Evolutionary conservation across 1,140 invertebrate genomes (phyloP).

Genomic region (Planococcus citri): DNA sequence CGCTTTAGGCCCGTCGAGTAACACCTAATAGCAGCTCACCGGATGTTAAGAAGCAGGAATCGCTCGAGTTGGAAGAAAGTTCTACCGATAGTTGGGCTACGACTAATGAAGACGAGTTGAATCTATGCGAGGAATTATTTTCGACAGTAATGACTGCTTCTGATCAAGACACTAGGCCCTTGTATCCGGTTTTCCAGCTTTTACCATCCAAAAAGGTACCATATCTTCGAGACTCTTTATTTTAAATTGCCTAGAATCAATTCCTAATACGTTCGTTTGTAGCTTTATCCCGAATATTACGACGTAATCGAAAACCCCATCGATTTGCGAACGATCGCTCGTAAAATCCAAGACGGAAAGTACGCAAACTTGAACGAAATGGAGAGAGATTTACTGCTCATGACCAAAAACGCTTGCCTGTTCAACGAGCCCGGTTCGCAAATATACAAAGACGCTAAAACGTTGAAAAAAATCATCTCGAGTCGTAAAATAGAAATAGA

Average conservation of each 20-base stretch:
- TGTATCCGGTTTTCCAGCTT: constrained; percentile 76
- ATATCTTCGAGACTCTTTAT: background rate
- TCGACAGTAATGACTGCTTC: constrained; percentile 64
- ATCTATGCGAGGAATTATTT: constrained; percentile 66
- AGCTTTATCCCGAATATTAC: constrained; percentile 93
- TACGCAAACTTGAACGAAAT: constrained; percentile 66
- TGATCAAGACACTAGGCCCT: constrained; percentile 58
- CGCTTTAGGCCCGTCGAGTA: background rate
- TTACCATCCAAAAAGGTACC: constrained; percentile 71
- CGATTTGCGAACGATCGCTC: constrained; percentile 84
- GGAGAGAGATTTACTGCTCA: constrained; percentile 78
- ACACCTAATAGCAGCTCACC: background rate
- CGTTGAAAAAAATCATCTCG: constrained; percentile 63
- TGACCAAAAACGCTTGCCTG: constrained; percentile 88
- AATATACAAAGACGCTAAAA: constrained; percentile 92
- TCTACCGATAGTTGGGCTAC: background rate
- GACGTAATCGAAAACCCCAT: constrained; percentile 90
- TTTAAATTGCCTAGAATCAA: constrained; percentile 9
- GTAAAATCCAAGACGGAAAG: constrained; percentile 73
- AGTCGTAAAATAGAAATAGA: constrained; percentile 52
- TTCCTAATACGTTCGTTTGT: constrained; percentile 28
- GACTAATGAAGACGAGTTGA: constrained; percentile 49
- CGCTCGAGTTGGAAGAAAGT: background rate
- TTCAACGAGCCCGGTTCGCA: constrained; percentile 95
- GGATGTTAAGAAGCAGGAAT: background rate